Evolutionary conservation across 2,888 invertebrate species (phyloP).

Genomic region (Pediacus dermestoides): DNA sequence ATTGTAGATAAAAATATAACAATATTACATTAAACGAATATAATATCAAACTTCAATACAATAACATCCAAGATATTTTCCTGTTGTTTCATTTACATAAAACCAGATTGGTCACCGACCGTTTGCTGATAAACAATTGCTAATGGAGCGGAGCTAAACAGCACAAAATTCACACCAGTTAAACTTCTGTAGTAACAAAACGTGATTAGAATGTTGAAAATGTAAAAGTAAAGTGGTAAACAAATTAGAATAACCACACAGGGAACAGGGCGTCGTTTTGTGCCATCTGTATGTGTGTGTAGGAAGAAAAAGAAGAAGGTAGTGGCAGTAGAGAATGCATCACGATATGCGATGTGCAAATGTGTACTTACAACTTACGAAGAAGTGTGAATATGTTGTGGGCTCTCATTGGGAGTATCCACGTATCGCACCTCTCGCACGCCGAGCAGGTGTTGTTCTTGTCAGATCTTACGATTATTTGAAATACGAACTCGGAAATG

Average conservation of each 20-base stretch:
- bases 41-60: no score
- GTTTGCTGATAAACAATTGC: no score
- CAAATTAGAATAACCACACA: constrained; percentile 8
- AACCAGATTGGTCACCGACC: no score
- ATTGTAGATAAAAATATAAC: no score
- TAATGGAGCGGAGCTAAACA: no score
- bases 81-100: no score
- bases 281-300: background rate
- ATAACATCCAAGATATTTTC: no score
- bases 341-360: constrained; percentile 6
- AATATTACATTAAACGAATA: no score
- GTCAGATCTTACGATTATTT: constrained; percentile 49
- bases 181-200: no score
- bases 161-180: no score
- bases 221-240: constrained; percentile 1
- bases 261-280: no score
- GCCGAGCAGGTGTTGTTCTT: constrained; percentile 45
- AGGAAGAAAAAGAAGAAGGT: background rate
- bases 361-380: background rate
- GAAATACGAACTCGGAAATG: constrained; percentile 49
- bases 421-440: constrained; percentile 20
- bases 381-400: constrained; percentile 4
- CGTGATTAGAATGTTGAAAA: constrained; percentile 8
- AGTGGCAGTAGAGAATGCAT: constrained; percentile 3
- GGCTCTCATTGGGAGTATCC: constrained; percentile 8